Conservation (phyloP, 2,113 vertebrate species). For the Acinonyx jubatus region DNA sequence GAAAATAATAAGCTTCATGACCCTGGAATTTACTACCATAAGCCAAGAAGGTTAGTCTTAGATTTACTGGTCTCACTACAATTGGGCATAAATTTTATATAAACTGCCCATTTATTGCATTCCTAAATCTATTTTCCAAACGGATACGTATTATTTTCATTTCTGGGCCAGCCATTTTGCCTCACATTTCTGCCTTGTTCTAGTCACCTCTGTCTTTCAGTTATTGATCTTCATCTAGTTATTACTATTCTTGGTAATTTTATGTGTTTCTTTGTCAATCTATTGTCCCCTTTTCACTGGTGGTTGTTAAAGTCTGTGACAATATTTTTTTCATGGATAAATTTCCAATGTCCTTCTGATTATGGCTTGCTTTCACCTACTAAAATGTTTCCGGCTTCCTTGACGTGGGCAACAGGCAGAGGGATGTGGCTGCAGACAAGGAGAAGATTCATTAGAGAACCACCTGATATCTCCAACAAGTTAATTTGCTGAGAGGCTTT, state of each 20-base stretch:
- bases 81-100: not conserved
- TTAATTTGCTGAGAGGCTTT: not conserved
- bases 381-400: constrained; percentile 18
- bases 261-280: constrained; percentile 6
- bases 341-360: constrained; percentile 34
- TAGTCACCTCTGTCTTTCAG: not conserved
- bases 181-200: not conserved
- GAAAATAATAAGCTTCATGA: not conserved
- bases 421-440: not conserved
- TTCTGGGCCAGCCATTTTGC: constrained; percentile 29
- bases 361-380: constrained; percentile 18
- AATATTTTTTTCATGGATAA: constrained; percentile 36
- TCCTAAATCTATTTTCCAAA: constrained; percentile 46
- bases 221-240: constrained; percentile 26
- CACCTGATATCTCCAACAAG: not conserved
- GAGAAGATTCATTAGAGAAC: not conserved
- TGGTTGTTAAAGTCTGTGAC: constrained; percentile 32
- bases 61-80: not conserved
- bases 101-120: constrained; percentile 31
- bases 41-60: constrained; percentile 10
- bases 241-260: not conserved
- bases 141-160: not conserved
- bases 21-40: not conserved
- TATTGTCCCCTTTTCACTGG: not conserved
- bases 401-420: constrained; percentile 10